Base-by-base conservation (phyloP, 2,113 vertebrate species). In the Semicossyphus pulcher region DNA sequence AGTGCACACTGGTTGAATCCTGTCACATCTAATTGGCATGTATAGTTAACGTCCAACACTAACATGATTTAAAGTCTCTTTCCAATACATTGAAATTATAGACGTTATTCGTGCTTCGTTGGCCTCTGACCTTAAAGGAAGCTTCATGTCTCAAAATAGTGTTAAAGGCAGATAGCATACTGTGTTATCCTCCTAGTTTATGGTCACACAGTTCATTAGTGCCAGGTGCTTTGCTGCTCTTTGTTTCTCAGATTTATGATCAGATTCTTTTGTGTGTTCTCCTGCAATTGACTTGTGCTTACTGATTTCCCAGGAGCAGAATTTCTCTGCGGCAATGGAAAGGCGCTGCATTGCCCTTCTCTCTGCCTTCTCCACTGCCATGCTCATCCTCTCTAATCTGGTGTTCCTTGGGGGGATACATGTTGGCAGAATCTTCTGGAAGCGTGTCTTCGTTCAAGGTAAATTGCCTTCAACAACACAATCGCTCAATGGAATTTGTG, bases 371-470 rank as follows among this genome's bases (percentile, higher is more conserved):
- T 96, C 95, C 39, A 99, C 96, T 15, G 95, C 96, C 18, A 91
- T 97, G 93, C 90, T 99, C 91, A 98, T 99, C 92, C 93, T 99
- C 74, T 98, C 97, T 87, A 99, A 99, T 91, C 94, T 99, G 69
- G 93, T 99, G 71, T 99, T 99, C 92, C 95, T 99, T 0, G 97
- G 97, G 39, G 98, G 98, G 57, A 94, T 84, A 82, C 94, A 97
- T 1, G 92, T 99, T 26, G 96, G 96, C 53, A 94, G 87, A 86
- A 94, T 97, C 86, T 98, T 97, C 91, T 99, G 96, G 97, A 94
- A 96, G 72, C 94, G 96, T 63, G 93, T 98, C 78, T 96, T 98
- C 87, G 18, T 97, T 63, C 95, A 97, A 95, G 97, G 98, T 95
- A 89, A 69, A 82, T 45, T 60, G 77, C 53, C 44, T 42, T 48